These are phyloP conservation scores for Nannoperca obscura DNA, from an alignment of 2,797 vertebrate genomes.

Conservation along the genomic window DNA sequence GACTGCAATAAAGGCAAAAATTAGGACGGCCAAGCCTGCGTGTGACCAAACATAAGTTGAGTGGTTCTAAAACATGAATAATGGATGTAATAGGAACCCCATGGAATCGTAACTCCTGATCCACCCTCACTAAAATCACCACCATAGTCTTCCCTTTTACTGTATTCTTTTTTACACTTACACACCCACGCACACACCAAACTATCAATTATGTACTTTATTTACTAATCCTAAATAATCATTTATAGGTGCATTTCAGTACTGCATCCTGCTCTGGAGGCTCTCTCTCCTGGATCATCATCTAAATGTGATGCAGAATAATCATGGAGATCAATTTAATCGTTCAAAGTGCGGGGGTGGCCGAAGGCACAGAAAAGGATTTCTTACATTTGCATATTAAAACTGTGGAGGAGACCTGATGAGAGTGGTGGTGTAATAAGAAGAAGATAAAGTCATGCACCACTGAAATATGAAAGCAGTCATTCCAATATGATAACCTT, in stretches of 20 bases:
- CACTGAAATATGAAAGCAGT: not conserved
- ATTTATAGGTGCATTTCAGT: not conserved
- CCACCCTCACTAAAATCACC: slow-evolving; percentile 62
- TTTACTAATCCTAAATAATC: slow-evolving; percentile 34
- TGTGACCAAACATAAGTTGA: slow-evolving; percentile 63
- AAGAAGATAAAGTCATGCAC: slow-evolving; percentile 28
- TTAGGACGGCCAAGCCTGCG: slow-evolving; percentile 19
- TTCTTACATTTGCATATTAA: slow-evolving; percentile 71
- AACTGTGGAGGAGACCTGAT: slow-evolving; percentile 67
- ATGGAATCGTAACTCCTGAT: slow-evolving; percentile 67
- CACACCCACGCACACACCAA: slow-evolving; percentile 8
- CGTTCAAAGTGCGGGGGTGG: slow-evolving; percentile 48
- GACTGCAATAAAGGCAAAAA: slow-evolving; percentile 29
- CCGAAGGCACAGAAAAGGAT: slow-evolving; percentile 38
- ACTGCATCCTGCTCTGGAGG: not conserved
- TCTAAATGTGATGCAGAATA: slow-evolving; percentile 45
- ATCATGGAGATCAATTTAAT: slow-evolving; percentile 73
- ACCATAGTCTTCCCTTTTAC: slow-evolving; percentile 74
- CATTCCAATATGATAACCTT: not conserved
- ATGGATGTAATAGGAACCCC: slow-evolving; percentile 76
- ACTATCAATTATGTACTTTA: slow-evolving; percentile 17
- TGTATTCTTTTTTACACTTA: slow-evolving; percentile 15
- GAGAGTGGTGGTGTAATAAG: slow-evolving; percentile 31
- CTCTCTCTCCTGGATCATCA: slow-evolving; percentile 21
- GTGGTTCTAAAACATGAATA: slow-evolving; percentile 74